Evolutionary conservation across 1,140 invertebrate genomes (phyloP), one percentile per base, ranked within the genome.

Genomic region (Drosophila tsacasi): DNA sequence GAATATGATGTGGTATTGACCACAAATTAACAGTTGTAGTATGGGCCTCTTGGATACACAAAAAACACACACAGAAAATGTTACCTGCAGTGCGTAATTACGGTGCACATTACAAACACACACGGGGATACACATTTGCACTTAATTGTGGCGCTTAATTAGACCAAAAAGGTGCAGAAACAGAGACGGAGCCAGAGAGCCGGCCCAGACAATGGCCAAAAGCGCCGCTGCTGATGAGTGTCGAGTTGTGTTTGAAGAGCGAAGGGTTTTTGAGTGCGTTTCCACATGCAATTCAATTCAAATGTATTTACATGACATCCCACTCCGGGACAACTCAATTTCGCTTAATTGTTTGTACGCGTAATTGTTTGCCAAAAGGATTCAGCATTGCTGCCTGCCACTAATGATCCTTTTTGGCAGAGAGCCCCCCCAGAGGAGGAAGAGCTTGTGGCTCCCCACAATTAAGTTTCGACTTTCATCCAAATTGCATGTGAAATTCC

Each of bases 61-160:
- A 71, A 58, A 65, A 39, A 50, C 40, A 73, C 76, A 69, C 55
- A 58, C 42, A 42, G 66, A 75, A 73, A 80, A 65, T 63, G 49
- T 68, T 47, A 60, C 73, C 83, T 83, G 76, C 83, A 89, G 77
- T 87, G 85, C 84, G 84, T 87, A 87, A 87, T 87, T 87, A 87
- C 81, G 81, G 84, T 83, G 79, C 84, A 75, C 68, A 89, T 87
- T 89, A 87, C 84, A 68, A 72, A 75, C 61, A 63, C 66, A 75
- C 68, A 68, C 71, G 55, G 57, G 57, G 63, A 77, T 76, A 65
- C 84, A 78, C 84, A 89, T 87, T 89, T 87, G 84, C 85, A 90
- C 81, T 89, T 87, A 90, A 87, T 87, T 87, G 84, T 87, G 84
- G 81, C 85, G 77, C 85, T 89, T 89, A 89, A 89, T 89, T 89